Evolutionary conservation across 2,797 vertebrate species (phyloP), one percentile per base, ranked within the genome.

Genomic region (Anomalospiza imberbis): DNA sequence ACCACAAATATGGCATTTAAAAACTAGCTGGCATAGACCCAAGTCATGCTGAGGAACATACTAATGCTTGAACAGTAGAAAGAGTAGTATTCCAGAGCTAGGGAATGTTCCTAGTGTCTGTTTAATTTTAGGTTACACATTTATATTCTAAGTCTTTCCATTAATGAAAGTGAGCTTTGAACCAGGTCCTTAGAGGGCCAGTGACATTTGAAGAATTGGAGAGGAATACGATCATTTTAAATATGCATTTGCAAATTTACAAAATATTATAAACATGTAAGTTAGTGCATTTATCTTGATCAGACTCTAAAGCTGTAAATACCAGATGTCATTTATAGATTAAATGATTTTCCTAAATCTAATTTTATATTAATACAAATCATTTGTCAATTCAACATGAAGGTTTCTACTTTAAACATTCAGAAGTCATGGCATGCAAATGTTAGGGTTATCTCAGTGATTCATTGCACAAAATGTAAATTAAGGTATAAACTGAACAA

Each of bases 181-280:
- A 65, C 34, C 44, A 65, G 13, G 29, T 91, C 84, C 78, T 89
- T 68, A 65, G 93, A 93, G 75, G 66, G n/a, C 50, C 44, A 83
- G 61, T 88, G 93, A 88, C 81, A 72, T 68, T 88, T 95, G 93
- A 95, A 95, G 82, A 81, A 95, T 93, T 81, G 48, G 71, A 92
- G 72, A 88, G 57, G 84, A 87, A 91, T 48, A 78, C 92, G 94
- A 91, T 94, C 72, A 88, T 95, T 96, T 95, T 95, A 93, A 95
- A 95, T 95, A 95, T 57, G 73, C 62, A 94, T 95, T 93, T 95
- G 78, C 89, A 97, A 96, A 95, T 97, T 92, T 96, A 85, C 92
- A 93, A 93, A 96, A 92, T 93, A 93, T 95, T 95, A 92, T 93
- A 95, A 95, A 85, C 81, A 84, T 83, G 58, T 72, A 92, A 91